These are phyloP conservation scores for Lithophane semibrunnea DNA, from an alignment of 2,888 invertebrate species.

Conservation along the genomic window DNA sequence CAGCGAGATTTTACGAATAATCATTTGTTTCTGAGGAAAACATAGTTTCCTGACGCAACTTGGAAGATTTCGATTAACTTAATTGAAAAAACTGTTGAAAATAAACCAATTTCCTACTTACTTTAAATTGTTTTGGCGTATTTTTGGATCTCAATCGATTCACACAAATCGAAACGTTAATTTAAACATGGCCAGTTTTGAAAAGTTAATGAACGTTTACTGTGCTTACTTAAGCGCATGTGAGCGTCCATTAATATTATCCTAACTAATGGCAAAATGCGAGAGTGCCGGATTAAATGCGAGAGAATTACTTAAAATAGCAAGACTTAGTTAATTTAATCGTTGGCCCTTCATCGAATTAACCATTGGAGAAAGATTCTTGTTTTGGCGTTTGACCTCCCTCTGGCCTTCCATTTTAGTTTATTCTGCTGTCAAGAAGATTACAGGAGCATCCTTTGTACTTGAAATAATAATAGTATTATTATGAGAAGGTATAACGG, in stretches of 20 bases:
- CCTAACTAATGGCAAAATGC: constrained; percentile 43
- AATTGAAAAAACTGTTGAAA: not conserved
- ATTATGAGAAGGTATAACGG: constrained; percentile 3
- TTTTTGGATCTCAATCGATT: constrained; percentile 4
- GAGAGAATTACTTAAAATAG: constrained; percentile 40
- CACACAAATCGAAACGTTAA: constrained; percentile 14
- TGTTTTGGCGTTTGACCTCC: constrained; percentile 9
- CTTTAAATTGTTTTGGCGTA: not conserved
- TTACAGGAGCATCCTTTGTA: constrained; percentile 14
- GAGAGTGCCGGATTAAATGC: constrained; percentile 49
- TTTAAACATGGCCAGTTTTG: constrained; percentile 31
- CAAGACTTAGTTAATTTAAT: constrained; percentile 44
- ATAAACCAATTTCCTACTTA: not conserved
- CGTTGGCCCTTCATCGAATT: constrained; percentile 24
- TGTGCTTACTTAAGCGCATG: constrained; percentile 24
- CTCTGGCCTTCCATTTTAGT: constrained; percentile 16
- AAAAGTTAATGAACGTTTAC: constrained; percentile 41
- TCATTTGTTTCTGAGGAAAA: not conserved
- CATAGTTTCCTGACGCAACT: not conserved
- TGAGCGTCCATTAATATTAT: constrained; percentile 40
- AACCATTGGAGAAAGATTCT: constrained; percentile 15
- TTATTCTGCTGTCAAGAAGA: constrained; percentile 14
- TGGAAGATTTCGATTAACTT: not conserved
- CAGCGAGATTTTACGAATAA: not conserved
- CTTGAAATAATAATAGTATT: not conserved